These are phyloP conservation scores for Troglohyphantes excavatus DNA, from an alignment of 2,888 invertebrate species.

Conservation along the genomic window DNA sequence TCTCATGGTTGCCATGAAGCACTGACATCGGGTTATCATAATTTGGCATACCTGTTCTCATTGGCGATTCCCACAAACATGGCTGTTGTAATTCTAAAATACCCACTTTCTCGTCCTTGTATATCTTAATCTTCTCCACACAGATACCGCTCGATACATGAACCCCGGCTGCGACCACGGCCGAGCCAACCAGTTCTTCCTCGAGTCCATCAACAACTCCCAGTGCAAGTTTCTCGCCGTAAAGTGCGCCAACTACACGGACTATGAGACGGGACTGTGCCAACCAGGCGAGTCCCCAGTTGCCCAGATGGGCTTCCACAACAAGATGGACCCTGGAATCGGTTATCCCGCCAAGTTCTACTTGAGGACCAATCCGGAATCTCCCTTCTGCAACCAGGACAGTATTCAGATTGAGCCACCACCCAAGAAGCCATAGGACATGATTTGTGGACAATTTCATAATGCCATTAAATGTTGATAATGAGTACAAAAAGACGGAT, in stretches of 20 bases:
- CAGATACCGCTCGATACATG: neutral
- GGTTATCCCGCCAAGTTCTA: constrained; percentile 31
- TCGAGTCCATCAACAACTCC: constrained; percentile 9
- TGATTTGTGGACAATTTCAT: too few species aligned
- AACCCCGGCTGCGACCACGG: constrained; percentile 17
- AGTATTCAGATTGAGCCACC: neutral
- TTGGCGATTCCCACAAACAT: too few species aligned
- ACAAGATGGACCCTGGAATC: neutral
- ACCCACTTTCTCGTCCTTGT: too few species aligned
- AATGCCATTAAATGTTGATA: too few species aligned
- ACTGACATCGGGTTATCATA: too few species aligned
- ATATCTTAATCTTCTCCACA: too few species aligned
- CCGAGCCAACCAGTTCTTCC: constrained; percentile 21
- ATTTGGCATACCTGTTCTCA: too few species aligned
- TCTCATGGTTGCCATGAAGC: too few species aligned
- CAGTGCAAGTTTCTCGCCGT: neutral
- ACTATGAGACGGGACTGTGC: neutral
- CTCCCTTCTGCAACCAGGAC: constrained; percentile 27
- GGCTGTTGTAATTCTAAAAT: too few species aligned
- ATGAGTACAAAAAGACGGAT: too few species aligned
- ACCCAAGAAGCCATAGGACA: too few species aligned
- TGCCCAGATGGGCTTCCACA: constrained; percentile 26
- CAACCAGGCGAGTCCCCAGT: neutral
- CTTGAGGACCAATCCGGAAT: constrained; percentile 4
- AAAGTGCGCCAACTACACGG: constrained; percentile 11